Conservation (phyloP, 2,797 vertebrate species). For the Bryconaethiops microstoma region DNA sequence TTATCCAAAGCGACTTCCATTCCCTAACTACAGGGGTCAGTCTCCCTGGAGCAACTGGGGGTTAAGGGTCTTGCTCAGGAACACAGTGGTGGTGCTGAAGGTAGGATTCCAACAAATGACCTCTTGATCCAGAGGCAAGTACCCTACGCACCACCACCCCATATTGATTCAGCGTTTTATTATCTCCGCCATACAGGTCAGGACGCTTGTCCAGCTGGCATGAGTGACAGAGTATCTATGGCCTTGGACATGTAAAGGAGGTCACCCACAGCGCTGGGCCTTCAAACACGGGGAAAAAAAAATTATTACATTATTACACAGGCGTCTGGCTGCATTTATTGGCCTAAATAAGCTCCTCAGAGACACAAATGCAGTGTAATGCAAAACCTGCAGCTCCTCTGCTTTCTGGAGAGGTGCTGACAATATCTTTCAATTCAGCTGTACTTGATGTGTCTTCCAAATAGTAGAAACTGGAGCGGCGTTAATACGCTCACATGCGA, state of each 20-base stretch:
- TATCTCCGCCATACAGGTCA: constrained; percentile 53
- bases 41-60: too few species aligned
- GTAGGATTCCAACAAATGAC: too few species aligned
- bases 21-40: too few species aligned
- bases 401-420: background rate
- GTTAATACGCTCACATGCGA: too few species aligned
- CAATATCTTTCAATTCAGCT: constrained; percentile 3
- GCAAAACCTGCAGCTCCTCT: constrained; percentile 7
- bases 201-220: constrained; percentile 52
- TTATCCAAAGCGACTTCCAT: too few species aligned
- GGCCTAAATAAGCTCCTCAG: background rate
- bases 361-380: constrained; percentile 22
- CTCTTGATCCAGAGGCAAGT: too few species aligned
- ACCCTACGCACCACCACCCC: too few species aligned
- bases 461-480: background rate
- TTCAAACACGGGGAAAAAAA: background rate
- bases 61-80: too few species aligned
- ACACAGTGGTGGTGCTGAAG: too few species aligned
- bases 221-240: constrained; percentile 38
- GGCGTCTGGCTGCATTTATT: constrained; percentile 9
- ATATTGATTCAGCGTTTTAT: constrained; percentile 59
- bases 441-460: constrained; percentile 6
- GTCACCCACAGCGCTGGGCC: constrained; percentile 35
- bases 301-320: constrained; percentile 23
- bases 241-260: constrained; percentile 46